Evolutionary conservation across 2,113 vertebrate species (phyloP), one percentile per base, ranked within the genome.

Genomic region (Rhinogobius similis): DNA sequence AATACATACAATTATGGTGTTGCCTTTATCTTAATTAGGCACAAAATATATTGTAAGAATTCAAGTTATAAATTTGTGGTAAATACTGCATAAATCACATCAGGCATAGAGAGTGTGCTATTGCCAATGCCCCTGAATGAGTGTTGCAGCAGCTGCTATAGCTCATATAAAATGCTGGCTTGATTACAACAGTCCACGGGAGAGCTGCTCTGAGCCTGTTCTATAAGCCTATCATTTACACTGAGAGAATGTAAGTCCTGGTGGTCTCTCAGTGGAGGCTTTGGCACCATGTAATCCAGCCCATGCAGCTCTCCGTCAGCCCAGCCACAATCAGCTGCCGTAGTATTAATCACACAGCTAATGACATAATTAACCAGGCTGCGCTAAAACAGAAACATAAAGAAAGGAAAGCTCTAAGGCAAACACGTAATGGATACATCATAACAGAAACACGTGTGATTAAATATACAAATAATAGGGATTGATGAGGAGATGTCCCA

Each of bases 321-420:
- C 77, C 76, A 73, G 78, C 81, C 79, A 82, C 82, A 88, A 82
- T 91, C 84, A 85, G 82, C 85, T 83, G 80, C 77, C 86, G 83
- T 61, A 61, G 58, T 79, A 83, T 85, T 90, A 89, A 87, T 89
- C 73, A 55, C 79, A 66, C 70, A 64, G 76, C 85, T 93, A 91
- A 92, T 92, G 78, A 86, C 72, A 85, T 86, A 86, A 92, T 91
- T 87, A 90, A 77, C 74, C 65, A 71, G 77, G 66, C 78, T 82
- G 71, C 74, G 76, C 70, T 78, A 84, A 86, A 88, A 75, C 75
- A 67, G 73, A 78, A 62, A 72, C 72, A 62, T 59, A 88, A 68
- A 61, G 78, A 68, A 71, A 79, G 58, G 20, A 80, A 77, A 13
- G 70, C 58, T 79, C 52, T 38, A 64, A 70, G 73, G 69, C 62